Conservation (phyloP, 2,113 vertebrate genomes). For the Hyaena hyaena region DNA sequence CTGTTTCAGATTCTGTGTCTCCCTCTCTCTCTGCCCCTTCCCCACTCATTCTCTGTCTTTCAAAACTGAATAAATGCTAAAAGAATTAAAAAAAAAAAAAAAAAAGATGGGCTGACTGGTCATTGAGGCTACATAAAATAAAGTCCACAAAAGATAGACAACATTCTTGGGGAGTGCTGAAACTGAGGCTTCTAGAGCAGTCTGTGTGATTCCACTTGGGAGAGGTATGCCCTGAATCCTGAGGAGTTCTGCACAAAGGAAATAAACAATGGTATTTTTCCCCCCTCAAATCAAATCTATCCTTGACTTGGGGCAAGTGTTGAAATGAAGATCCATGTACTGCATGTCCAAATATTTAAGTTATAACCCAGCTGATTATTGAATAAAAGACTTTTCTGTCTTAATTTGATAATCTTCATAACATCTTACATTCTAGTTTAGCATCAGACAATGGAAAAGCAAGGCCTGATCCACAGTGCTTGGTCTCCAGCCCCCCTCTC, state of each 20-base stretch:
- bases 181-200: background rate
- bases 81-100: too few relatives aligned
- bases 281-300: background rate
- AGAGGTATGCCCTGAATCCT: background rate
- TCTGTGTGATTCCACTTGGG: background rate
- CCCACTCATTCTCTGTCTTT: too few relatives aligned
- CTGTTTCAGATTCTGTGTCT: too few relatives aligned
- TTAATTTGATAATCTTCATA: background rate
- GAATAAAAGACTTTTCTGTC: background rate
- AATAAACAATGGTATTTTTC: background rate
- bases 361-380: background rate
- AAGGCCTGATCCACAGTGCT: background rate
- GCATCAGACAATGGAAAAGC: background rate
- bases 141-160: background rate
- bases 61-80: too few relatives aligned
- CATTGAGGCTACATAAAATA: background rate
- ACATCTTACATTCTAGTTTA: background rate
- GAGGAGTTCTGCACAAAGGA: background rate
- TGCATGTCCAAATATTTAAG: background rate
- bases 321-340: background rate
- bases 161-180: background rate
- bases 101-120: background rate
- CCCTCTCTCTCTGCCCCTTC: too few relatives aligned
- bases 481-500: background rate
- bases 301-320: background rate